phyloP scores from a whole-genome alignment of 2,797 vertebrate genomes.

The Pteropus rufus region DNA sequence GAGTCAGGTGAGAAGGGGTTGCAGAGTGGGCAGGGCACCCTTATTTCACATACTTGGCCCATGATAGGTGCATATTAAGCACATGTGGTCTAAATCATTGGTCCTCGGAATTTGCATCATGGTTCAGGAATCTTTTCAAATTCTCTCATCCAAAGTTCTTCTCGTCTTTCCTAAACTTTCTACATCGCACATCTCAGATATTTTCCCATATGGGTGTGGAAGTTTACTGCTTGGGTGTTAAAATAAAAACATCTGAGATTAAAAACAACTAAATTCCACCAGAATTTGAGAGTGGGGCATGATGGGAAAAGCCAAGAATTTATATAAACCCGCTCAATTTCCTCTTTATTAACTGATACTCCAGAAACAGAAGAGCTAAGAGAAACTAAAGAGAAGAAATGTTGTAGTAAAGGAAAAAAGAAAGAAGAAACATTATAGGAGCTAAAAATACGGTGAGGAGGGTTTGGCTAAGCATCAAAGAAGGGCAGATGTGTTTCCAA shows the following conservation, averaged over 20 bases:
- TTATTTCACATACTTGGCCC: background rate
- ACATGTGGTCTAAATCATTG: conserved; percentile 40
- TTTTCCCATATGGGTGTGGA: conserved; percentile 45
- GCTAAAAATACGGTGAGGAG: conserved; percentile 58
- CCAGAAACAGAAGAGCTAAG: background rate
- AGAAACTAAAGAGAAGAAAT: conserved; percentile 34
- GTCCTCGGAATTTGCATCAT: background rate
- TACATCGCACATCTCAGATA: background rate
- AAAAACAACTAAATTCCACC: background rate
- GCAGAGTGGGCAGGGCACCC: background rate
- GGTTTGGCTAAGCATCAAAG: conserved; percentile 55
- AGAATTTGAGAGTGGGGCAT: background rate
- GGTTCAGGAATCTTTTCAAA: conserved; percentile 48
- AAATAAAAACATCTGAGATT: conserved; percentile 37
- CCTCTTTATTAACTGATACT: background rate
- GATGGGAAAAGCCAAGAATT: background rate
- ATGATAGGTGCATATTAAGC: background rate
- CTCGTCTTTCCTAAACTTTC: conserved; percentile 35
- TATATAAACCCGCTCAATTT: background rate
- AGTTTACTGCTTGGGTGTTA: conserved; percentile 34
- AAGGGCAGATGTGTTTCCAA: conserved; percentile 47
- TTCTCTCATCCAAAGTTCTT: conserved; percentile 39
- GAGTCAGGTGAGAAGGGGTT: background rate
- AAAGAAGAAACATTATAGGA: conserved; percentile 37
- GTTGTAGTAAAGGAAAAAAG: background rate